Conservation (phyloP, 2,888 invertebrate genomes). For the Hypena proboscidalis region DNA sequence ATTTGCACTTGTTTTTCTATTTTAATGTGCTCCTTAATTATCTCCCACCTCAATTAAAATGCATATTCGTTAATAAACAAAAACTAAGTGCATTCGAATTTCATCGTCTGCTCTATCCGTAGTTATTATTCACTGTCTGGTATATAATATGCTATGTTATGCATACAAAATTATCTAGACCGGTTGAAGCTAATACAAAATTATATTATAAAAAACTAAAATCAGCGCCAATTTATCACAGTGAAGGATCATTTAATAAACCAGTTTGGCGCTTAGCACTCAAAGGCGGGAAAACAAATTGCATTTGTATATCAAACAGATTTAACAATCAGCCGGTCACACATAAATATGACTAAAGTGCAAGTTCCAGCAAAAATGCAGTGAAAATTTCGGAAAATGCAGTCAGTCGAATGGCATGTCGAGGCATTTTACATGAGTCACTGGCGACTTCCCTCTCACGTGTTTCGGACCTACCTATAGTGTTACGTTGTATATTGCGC, state of each 20-base stretch:
- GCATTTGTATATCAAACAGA: slow-evolving; percentile 13
- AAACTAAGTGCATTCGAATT: slow-evolving; percentile 20
- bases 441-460: slow-evolving; percentile 63
- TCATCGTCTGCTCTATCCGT: slow-evolving; percentile 23
- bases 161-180: slow-evolving; percentile 17
- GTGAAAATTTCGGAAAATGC: slow-evolving; percentile 16
- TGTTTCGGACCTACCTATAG: slow-evolving; percentile 73
- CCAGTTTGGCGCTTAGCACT: slow-evolving; percentile 30
- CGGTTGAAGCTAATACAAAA: too few species aligned
- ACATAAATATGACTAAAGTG: slow-evolving; percentile 16
- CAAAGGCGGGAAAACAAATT: slow-evolving; percentile 42
- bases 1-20: slow-evolving; percentile 9
- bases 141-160: too few species aligned
- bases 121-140: too few species aligned
- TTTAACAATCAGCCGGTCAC: slow-evolving; percentile 15
- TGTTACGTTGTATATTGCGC: slow-evolving; percentile 62
- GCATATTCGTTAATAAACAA: slow-evolving; percentile 6
- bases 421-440: slow-evolving; percentile 67
- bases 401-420: slow-evolving; percentile 36
- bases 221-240: slow-evolving; percentile 19
- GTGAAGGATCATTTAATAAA: slow-evolving; percentile 29
- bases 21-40: neutral
- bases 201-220: slow-evolving; percentile 25
- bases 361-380: slow-evolving; percentile 7
- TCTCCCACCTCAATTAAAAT: slow-evolving; percentile 1